Evolutionary conservation across 2,888 invertebrate species (phyloP).

Genomic region (Drosophila prostipennis): DNA sequence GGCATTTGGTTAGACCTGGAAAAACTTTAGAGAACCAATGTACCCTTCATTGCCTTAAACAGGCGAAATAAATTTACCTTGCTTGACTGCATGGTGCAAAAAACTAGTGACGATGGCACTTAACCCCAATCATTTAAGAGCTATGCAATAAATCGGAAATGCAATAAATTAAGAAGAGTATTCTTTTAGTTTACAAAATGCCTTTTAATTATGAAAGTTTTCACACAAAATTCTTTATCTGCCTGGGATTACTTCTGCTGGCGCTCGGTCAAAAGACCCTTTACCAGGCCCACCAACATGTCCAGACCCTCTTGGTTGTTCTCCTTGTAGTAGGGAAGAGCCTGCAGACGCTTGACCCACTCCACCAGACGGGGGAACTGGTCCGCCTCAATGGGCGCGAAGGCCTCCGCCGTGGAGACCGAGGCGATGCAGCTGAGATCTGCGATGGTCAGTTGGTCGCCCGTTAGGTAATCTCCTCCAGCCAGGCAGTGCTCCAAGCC

Average conservation of each 20-base stretch:
- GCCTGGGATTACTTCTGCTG: slow-evolving; percentile 32
- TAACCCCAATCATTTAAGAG: too few species aligned
- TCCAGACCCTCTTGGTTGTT: slow-evolving; percentile 84
- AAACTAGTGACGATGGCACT: too few species aligned
- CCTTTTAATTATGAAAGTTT: background rate
- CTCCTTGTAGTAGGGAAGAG: slow-evolving; percentile 84
- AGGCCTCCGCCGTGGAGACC: slow-evolving; percentile 83
- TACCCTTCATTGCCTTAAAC: too few species aligned
- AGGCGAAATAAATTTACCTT: too few species aligned
- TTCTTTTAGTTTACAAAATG: background rate
- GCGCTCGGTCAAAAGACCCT: slow-evolving; percentile 59
- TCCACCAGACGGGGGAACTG: slow-evolving; percentile 83
- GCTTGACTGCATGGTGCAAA: too few species aligned
- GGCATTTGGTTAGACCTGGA: slow-evolving; percentile 80
- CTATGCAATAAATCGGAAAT: too few species aligned
- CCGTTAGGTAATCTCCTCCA: slow-evolving; percentile 69
- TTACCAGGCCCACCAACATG: slow-evolving; percentile 62
- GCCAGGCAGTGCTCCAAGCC: slow-evolving; percentile 83
- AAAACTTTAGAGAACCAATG: slow-evolving; percentile 25
- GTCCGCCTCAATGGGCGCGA: slow-evolving; percentile 84
- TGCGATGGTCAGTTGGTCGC: slow-evolving; percentile 84
- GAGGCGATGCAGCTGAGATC: slow-evolving; percentile 85
- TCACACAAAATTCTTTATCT: too few species aligned
- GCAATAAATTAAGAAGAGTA: too few species aligned
- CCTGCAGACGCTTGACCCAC: slow-evolving; percentile 83